Evolutionary conservation across 2,888 invertebrate genomes (phyloP), one percentile per base, ranked within the genome.

Genomic region (Epirrhoe alternata): DNA sequence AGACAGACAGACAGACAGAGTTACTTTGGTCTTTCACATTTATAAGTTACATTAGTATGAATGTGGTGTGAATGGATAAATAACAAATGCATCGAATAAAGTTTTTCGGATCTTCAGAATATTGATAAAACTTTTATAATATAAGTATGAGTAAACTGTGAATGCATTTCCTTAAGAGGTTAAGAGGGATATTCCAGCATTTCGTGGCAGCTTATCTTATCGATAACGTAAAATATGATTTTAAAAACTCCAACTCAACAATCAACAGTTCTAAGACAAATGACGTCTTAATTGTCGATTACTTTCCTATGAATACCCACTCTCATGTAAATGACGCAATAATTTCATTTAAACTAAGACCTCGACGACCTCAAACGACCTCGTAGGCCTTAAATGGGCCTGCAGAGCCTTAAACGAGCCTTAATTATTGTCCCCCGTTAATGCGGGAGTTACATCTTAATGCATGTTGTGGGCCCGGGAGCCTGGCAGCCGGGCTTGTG

Each of bases 301-400:
- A 45, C 57, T 61, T 33, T 42, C 49, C 58, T 52, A 67, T 63
- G 55, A 67, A 59, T 60, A 56, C 58, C 35, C 51, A 53, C 52
- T 64, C 58, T 61, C 42, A 35, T 57, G 64, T 61, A 64, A 68
- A 68, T 68, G 38, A 53, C 53, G 61, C 51, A 57, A 58, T 68
- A 68, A 68, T 67, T 61, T 61, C 42, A 68, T 68, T 64, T 58
- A 50, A 12, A 63, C 45, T 64, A 47, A 58, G 53, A 53, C 58
- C 58, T 58, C 59, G 6, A 38, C 35, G 50, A 49, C 64, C 59
- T 42, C 58, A 59, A 57, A 54, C 59, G 64, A 58, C 47, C 57
- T 33, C 14, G 63, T 1, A 52, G 57, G 52, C 52, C 50, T 50
- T 38, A 55, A 56, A 55, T 38, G 55, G 30, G 51, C 42, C 62